Evolutionary conservation across 2,888 invertebrate species (phyloP).

Genomic region (Hirtodrosophila histrioides): DNA sequence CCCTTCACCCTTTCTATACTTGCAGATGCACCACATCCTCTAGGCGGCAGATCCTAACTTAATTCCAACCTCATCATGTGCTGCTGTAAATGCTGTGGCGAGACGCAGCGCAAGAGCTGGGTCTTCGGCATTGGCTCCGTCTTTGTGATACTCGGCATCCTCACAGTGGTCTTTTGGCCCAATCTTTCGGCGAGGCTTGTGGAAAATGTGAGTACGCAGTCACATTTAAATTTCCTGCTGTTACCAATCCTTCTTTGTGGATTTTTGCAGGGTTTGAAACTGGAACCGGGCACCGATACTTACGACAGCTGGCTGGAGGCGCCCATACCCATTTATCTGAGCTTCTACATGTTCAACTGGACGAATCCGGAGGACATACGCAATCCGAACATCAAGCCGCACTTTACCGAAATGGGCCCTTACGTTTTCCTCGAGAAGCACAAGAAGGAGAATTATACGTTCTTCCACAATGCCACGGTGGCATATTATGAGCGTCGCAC

Average conservation of each 20-base stretch:
- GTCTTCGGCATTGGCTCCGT: slow-evolving; percentile 82
- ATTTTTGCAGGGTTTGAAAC: slow-evolving; percentile 86
- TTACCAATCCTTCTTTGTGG: too few relatives aligned
- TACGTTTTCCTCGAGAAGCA: slow-evolving; percentile 87
- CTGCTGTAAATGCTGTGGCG: slow-evolving; percentile 82
- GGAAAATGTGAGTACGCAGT: slow-evolving; percentile 70
- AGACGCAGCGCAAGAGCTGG: slow-evolving; percentile 82
- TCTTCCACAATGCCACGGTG: slow-evolving; percentile 90
- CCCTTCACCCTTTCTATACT: background rate
- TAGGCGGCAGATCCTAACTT: slow-evolving; percentile 8
- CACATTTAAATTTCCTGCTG: background rate
- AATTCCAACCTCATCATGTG: slow-evolving; percentile 68
- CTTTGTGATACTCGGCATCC: slow-evolving; percentile 72
- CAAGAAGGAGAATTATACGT: slow-evolving; percentile 85
- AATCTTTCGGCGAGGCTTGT: slow-evolving; percentile 68
- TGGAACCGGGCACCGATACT: slow-evolving; percentile 87
- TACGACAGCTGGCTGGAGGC: slow-evolving; percentile 91
- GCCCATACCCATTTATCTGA: slow-evolving; percentile 92
- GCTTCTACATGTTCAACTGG: slow-evolving; percentile 91
- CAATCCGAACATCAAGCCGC: slow-evolving; percentile 85
- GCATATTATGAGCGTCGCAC: slow-evolving; percentile 90
- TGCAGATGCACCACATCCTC: slow-evolving; percentile 33
- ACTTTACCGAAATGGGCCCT: slow-evolving; percentile 86
- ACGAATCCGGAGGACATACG: slow-evolving; percentile 88
- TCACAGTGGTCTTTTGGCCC: slow-evolving; percentile 81